Conservation (phyloP, 2,888 invertebrate species). For the Leptinotarsa peninsularis region DNA sequence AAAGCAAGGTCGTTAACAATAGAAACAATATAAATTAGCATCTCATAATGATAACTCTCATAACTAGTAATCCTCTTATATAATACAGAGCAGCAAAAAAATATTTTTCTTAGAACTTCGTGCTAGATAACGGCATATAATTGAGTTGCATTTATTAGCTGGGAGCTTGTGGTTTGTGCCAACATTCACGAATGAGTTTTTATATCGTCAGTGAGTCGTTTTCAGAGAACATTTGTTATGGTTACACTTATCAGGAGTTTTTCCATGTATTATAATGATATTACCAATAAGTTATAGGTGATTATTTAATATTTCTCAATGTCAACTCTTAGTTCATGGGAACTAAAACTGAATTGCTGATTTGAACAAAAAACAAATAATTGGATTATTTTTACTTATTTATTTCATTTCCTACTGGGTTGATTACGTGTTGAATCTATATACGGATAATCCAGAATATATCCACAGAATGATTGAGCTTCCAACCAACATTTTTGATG, state of each 20-base stretch:
- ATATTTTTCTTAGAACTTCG: constrained; percentile 8
- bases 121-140: constrained; percentile 7
- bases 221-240: background rate
- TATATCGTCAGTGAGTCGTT: background rate
- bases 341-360: too few species aligned
- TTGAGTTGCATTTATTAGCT: constrained; percentile 1
- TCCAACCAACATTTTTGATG: too few species aligned
- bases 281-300: too few species aligned
- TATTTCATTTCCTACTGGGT: too few species aligned
- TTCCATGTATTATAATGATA: background rate
- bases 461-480: too few species aligned
- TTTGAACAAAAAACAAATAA: too few species aligned
- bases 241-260: background rate
- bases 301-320: too few species aligned
- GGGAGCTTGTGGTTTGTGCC: constrained; percentile 11
- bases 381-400: too few species aligned
- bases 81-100: constrained; percentile 4
- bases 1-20: constrained; percentile 47
- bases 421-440: too few species aligned
- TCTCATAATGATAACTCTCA: constrained; percentile 27
- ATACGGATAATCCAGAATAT: too few species aligned
- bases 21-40: constrained; percentile 45
- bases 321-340: too few species aligned
- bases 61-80: constrained; percentile 17
- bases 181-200: background rate